Evolutionary conservation across 2,888 invertebrate genomes (phyloP).

Genomic region (Silvanus unidentatus): DNA sequence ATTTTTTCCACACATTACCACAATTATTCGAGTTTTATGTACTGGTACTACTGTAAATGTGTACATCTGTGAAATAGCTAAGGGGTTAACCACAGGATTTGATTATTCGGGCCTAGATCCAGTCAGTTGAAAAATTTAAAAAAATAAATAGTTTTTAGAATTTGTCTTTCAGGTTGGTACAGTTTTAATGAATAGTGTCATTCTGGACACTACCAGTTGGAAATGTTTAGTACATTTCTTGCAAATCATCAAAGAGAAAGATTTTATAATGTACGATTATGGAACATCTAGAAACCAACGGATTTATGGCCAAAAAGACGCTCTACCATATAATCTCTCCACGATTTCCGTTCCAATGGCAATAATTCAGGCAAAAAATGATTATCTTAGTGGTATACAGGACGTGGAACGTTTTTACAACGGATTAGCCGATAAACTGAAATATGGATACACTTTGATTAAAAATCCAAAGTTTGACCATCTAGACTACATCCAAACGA

Average conservation of each 20-base stretch:
- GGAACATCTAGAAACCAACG: not conserved
- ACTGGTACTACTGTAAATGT: constrained; percentile 13
- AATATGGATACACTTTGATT: constrained; percentile 33
- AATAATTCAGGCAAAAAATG: constrained; percentile 12
- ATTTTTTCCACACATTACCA: constrained; percentile 14
- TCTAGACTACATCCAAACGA: constrained; percentile 48
- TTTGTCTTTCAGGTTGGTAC: not conserved
- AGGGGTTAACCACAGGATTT: constrained; percentile 18
- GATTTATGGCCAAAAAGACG: not conserved
- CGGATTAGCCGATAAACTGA: constrained; percentile 34
- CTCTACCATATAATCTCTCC: not conserved
- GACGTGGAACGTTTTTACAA: constrained; percentile 40
- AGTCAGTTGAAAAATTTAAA: constrained; percentile 20
- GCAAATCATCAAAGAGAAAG: not conserved
- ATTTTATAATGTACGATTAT: not conserved
- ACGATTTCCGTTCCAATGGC: constrained; percentile 11
- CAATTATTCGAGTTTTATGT: constrained; percentile 7
- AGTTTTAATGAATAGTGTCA: not conserved
- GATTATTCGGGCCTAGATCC: constrained; percentile 23
- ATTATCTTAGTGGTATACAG: constrained; percentile 29
- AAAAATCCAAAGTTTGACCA: constrained; percentile 47
- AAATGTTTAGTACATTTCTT: not conserved
- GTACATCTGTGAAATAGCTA: constrained; percentile 14
- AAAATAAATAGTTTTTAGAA: not conserved
- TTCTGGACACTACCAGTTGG: not conserved